Conservation (phyloP, 2,888 invertebrate species). For the Drosophila mimetica region DNA sequence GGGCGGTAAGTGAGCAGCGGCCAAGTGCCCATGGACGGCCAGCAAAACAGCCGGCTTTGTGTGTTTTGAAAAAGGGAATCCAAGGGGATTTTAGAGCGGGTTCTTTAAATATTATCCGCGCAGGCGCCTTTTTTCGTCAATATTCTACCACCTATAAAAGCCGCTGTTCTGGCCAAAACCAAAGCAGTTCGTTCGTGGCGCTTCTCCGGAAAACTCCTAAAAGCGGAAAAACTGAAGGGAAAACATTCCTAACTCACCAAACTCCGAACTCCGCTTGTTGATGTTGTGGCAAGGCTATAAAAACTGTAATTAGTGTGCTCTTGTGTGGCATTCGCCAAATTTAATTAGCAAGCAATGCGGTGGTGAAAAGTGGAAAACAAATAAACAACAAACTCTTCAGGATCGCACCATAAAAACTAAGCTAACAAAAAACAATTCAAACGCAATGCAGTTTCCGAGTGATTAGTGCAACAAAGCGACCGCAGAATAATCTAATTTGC, state of each 20-base stretch:
- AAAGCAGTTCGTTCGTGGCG: slow-evolving; percentile 61
- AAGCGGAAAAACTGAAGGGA: background rate
- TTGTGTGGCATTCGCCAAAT: slow-evolving; percentile 52
- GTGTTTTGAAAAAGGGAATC: background rate
- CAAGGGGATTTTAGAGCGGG: background rate
- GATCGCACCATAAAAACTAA: background rate
- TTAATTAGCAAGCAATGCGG: slow-evolving; percentile 48
- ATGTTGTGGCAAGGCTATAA: slow-evolving; percentile 19
- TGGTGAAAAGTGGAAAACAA: slow-evolving; percentile 32
- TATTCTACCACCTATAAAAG: slow-evolving; percentile 58
- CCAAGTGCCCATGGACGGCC: slow-evolving; percentile 10
- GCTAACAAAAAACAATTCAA: background rate
- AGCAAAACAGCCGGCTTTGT: slow-evolving; percentile 51
- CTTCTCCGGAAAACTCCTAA: slow-evolving; percentile 26
- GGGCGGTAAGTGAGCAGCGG: slow-evolving; percentile 61
- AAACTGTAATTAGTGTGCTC: slow-evolving; percentile 52
- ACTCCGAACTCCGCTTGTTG: slow-evolving; percentile 1
- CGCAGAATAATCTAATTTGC: slow-evolving; percentile 24
- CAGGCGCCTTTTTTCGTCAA: slow-evolving; percentile 50
- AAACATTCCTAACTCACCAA: slow-evolving; percentile 12
- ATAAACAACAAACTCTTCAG: slow-evolving; percentile 17
- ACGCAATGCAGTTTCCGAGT: slow-evolving; percentile 18
- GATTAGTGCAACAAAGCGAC: slow-evolving; percentile 19
- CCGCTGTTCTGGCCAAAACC: slow-evolving; percentile 28
- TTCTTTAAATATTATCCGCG: slow-evolving; percentile 61